Evolutionary conservation across 2,888 invertebrate genomes (phyloP), one percentile per base, ranked within the genome.

Genomic region (Linyphia triangularis): DNA sequence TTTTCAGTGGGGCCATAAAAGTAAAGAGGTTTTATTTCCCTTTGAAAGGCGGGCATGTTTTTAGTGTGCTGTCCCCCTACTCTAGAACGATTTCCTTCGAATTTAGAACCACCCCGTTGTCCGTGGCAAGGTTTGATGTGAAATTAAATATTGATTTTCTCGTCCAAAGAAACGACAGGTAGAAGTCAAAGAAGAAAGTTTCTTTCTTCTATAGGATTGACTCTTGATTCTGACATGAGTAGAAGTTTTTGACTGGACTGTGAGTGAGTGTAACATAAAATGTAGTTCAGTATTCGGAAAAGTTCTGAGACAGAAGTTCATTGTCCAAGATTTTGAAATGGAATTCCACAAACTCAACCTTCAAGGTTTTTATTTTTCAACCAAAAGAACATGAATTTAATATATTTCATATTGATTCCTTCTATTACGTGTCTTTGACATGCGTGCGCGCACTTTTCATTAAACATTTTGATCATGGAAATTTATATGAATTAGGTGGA

Each of bases 1-100:
- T 82, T 51, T 72, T 69, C 37, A 72, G 63, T 40, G 63, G 57
- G n/a, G 40, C 70, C 82, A 82, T 82, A 82, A 82, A 82, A 82
- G 82, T 70, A 72, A 82, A 82, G 69, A 72, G 72, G 82, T 51
- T 82, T 82, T 82, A 82, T 82, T 82, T 72, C 72, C 33, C 13
- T 19, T 13, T 43, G 77, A 9, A 63, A 19, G 10, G 73, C 13
- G 7, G 7, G 30, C 61, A 13, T 24, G 26, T 19, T 77, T 77
- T 77, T 77, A 77, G 77, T 61, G 63, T 37, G 57, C 57, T 37
- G 26, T 40, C 22, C 22, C 51, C 61, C n/a, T 19, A 13, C n/a
- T 9, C 40, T 33, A 67, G 30, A 67, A 65, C 28, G 65, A 78
- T 78, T 78, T 67, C 78, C 26, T 67, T 65, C 28, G 63, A 78